A percentile compares a stretch with the other conserved stretches of the same genome.
These are phyloP conservation scores for Chaetops frenatus DNA, from an alignment of 2,113 vertebrate species.

Conservation along the genomic window DNA sequence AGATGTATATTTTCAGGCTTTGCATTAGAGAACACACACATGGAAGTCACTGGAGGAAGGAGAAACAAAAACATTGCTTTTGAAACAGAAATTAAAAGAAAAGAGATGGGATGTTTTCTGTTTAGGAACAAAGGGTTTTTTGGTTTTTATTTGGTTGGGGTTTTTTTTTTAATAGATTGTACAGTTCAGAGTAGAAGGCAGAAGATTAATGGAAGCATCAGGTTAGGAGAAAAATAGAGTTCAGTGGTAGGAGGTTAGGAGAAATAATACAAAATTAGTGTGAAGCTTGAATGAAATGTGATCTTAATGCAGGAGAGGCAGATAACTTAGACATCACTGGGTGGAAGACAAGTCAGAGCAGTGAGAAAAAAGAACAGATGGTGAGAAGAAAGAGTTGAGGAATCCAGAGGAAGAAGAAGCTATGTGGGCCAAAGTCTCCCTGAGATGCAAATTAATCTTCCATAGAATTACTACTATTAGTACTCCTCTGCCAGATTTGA, in stretches of 20 bases:
- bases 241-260: not conserved
- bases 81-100: not conserved
- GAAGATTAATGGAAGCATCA: not conserved
- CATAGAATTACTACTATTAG: not conserved
- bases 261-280: not conserved
- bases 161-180: not conserved
- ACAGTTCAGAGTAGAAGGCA: not conserved
- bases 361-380: slow-evolving; percentile 34
- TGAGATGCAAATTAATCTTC: slow-evolving; percentile 10
- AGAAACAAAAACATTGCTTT: not conserved
- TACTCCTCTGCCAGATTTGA: not conserved
- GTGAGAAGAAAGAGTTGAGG: not conserved
- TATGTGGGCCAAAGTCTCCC: slow-evolving; percentile 2
- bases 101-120: not conserved
- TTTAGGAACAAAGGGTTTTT: not conserved
- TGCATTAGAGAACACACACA: not conserved
- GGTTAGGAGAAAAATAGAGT: not conserved
- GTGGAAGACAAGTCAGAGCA: slow-evolving; percentile 16
- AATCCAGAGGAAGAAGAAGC: slow-evolving; percentile 19
- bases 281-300: not conserved
- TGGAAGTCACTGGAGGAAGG: not conserved
- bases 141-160: fast-evolving
- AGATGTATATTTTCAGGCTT: not conserved
- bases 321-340: slow-evolving; percentile 32
- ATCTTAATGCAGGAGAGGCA: not conserved